Conservation (phyloP, 1,140 invertebrate species). For the Melipona quadrifasciata region DNA sequence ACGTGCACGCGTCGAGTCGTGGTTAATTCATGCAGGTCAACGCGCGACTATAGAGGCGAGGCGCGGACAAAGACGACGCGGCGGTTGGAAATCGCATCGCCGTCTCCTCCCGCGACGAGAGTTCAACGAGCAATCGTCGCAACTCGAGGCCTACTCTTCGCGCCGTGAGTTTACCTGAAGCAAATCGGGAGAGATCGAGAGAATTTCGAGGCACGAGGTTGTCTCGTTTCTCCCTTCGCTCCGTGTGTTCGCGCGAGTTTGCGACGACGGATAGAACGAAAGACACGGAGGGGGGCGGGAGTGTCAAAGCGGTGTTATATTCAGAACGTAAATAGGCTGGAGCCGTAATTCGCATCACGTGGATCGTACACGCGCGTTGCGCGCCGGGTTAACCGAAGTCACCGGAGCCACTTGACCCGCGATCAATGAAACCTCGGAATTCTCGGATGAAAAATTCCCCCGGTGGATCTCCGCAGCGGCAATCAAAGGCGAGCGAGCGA, state of each 20-base stretch:
- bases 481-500: conserved; percentile 20
- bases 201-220: too few relatives aligned
- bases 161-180: conserved; percentile 52
- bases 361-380: conserved; percentile 56
- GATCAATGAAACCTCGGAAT: conserved; percentile 72
- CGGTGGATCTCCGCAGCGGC: conserved; percentile 14
- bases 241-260: too few relatives aligned
- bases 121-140: background rate
- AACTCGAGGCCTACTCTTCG: conserved; percentile 5
- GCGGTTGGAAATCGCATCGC: background rate
- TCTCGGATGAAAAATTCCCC: conserved; percentile 56
- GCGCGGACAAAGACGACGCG: conserved; percentile 31
- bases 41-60: conserved; percentile 20
- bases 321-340: conserved; percentile 36
- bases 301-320: too few relatives aligned
- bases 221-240: too few relatives aligned
- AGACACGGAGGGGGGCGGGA: too few relatives aligned
- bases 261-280: too few relatives aligned
- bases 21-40: conserved; percentile 45
- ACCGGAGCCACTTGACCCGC: conserved; percentile 64
- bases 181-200: too few relatives aligned
- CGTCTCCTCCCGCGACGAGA: background rate
- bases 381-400: conserved; percentile 62
- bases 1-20: background rate
- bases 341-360: conserved; percentile 59